Base-by-base conservation (phyloP, 1,140 invertebrate genomes). In the Odontomachus brunneus region DNA sequence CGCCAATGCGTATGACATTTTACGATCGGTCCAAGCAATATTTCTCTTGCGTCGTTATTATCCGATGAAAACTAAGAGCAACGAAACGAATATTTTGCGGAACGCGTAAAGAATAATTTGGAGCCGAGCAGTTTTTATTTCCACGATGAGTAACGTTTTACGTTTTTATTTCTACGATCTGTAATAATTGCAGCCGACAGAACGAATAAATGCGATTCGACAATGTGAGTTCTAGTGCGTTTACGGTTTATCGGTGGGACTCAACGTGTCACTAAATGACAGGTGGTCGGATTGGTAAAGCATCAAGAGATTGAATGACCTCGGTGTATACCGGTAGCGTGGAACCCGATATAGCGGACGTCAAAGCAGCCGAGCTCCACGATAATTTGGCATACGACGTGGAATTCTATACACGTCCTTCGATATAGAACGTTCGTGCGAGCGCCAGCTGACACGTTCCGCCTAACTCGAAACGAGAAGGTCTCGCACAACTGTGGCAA, bases 291-390 rank as follows among this genome's bases (percentile, higher is more conserved):
- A 88, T 86, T 88, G 82, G 82, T 49, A 81, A 91, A 89, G 90
- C 86, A 78, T 59, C 66, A 15, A 89, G 82, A 88, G 88, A 92
- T 92, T 90, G 85, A 89, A 89, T 92, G 76, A 67, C 91, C 38
- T 60, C 48, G 83, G 90, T 92, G 91, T 92, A 92, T 92, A 91
- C 90, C 90, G 65, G 91, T 92, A 92, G 91, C 90, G 72, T 88
- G 91, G 75, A 92, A 92, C 65, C 72, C 67, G 88, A 92, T 91
- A 90, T 85, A 80, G 59, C 65, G 78, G 5, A 80, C 53, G 48
- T 76, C 15, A 86, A 82, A 86, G 87, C 84, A 82, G 76, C 63
- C 66, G 73, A 88, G 65, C 76, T 78, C 78, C 57, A 62, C 74
- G 84, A 84, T 89, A 86, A 88, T 90, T 88, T 84, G 55, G 57